Percentiles rank a stretch among this genome's conserved stretches.
Conservation (phyloP, 2,888 invertebrate species). For the Altica lythri region DNA sequence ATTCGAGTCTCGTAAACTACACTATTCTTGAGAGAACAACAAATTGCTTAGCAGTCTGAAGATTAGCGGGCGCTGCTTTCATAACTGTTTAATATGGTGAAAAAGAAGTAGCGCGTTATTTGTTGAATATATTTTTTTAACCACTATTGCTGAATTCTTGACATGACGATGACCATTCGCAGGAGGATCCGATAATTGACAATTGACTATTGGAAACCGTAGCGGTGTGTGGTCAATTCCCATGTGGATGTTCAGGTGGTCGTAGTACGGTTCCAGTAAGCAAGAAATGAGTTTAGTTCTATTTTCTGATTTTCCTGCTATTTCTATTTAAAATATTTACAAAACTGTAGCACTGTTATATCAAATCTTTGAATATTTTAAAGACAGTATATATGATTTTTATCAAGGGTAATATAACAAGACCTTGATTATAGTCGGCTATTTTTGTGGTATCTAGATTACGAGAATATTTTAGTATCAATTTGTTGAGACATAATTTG, state of each 20-base stretch:
- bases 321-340: too few relatives aligned
- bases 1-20: constrained; percentile 6
- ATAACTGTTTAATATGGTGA: constrained; percentile 12
- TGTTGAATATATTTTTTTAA: constrained; percentile 18
- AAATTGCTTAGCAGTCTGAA: constrained; percentile 4
- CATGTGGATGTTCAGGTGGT: constrained; percentile 20
- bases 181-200: constrained; percentile 49
- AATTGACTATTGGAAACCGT: constrained; percentile 38
- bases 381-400: too few relatives aligned
- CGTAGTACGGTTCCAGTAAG: too few relatives aligned
- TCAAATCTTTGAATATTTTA: too few relatives aligned
- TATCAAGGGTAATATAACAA: too few relatives aligned
- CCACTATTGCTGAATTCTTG: constrained; percentile 36
- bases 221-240: constrained; percentile 47
- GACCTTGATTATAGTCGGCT: too few relatives aligned
- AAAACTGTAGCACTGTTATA: too few relatives aligned
- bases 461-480: too few relatives aligned
- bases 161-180: constrained; percentile 38
- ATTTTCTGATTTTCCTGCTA: too few relatives aligned
- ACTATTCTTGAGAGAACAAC: constrained; percentile 5
- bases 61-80: constrained; percentile 12
- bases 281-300: too few relatives aligned
- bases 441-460: too few relatives aligned
- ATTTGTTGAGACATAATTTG: too few relatives aligned
- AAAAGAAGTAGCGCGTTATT: constrained; percentile 4